phyloP scores from a whole-genome alignment of 2,888 invertebrate species.

The Pecten maximus region DNA sequence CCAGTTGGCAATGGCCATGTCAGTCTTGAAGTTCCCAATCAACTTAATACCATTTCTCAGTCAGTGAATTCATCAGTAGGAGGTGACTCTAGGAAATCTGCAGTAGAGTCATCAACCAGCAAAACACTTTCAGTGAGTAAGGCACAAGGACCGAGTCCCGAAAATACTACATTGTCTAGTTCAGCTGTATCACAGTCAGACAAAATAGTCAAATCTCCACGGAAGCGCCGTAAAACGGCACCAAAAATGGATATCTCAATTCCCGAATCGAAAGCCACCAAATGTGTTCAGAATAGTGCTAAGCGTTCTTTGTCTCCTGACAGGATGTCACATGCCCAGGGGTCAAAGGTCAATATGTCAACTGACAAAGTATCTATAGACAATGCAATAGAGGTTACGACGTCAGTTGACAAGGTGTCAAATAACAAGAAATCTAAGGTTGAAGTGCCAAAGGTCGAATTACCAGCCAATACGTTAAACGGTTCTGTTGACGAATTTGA shows the following conservation, averaged over 20 bases:
- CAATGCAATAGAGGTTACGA: not conserved
- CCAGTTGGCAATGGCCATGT: not conserved
- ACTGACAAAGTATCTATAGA: not conserved
- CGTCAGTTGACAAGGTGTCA: not conserved
- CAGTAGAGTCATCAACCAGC: not conserved
- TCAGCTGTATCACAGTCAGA: not conserved
- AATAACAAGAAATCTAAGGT: not conserved
- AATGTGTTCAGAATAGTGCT: constrained; percentile 10
- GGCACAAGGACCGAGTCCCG: not conserved
- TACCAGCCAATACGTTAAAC: not conserved
- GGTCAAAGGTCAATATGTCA: not conserved
- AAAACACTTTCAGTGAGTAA: not conserved
- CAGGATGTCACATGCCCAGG: not conserved
- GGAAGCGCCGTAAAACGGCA: not conserved
- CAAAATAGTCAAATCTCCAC: not conserved
- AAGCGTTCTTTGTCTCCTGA: not conserved
- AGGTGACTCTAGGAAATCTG: too few relatives aligned
- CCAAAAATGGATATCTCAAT: not conserved
- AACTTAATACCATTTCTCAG: not conserved
- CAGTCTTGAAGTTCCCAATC: not conserved
- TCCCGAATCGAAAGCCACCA: not conserved
- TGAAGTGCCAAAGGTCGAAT: not conserved
- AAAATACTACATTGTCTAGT: not conserved
- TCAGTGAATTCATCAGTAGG: not conserved
- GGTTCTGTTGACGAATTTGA: not conserved